These are phyloP conservation scores for Sinodicranocentrus sp. DNA, from an alignment of 2,888 invertebrate species.

Conservation along the genomic window DNA sequence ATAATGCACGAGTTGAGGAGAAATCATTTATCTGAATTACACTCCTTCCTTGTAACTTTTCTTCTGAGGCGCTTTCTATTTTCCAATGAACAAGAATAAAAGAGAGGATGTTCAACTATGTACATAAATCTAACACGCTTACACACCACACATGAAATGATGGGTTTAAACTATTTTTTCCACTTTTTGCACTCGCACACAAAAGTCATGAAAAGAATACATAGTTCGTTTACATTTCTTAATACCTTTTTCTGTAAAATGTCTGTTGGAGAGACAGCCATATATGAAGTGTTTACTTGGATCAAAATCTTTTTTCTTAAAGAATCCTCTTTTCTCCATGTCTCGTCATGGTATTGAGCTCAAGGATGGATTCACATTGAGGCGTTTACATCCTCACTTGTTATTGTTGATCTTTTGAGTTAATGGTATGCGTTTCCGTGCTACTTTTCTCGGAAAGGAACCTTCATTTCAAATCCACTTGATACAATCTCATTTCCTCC, in stretches of 20 bases:
- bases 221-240: constrained; percentile 1
- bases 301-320: background rate
- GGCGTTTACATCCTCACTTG: background rate
- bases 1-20: constrained; percentile 44
- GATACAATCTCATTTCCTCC: constrained; percentile 26
- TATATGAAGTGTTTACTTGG: no score
- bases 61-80: background rate
- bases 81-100: no score
- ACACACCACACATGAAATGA: background rate
- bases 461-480: background rate
- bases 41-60: constrained; percentile 16
- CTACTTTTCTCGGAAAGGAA: background rate
- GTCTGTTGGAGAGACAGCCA: no score
- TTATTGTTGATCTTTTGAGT: constrained; percentile 17
- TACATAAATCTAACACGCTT: no score
- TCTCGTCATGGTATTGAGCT: constrained; percentile 3
- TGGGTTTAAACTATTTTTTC: background rate
- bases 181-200: background rate
- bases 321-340: background rate
- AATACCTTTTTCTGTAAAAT: background rate
- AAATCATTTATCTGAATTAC: constrained; percentile 60
- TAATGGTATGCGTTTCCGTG: constrained; percentile 13
- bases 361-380: background rate
- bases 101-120: no score
- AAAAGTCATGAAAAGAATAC: no score